These are phyloP conservation scores for Zygothrica quintamaculata DNA, from an alignment of 2,888 invertebrate species.

Conservation along the genomic window DNA sequence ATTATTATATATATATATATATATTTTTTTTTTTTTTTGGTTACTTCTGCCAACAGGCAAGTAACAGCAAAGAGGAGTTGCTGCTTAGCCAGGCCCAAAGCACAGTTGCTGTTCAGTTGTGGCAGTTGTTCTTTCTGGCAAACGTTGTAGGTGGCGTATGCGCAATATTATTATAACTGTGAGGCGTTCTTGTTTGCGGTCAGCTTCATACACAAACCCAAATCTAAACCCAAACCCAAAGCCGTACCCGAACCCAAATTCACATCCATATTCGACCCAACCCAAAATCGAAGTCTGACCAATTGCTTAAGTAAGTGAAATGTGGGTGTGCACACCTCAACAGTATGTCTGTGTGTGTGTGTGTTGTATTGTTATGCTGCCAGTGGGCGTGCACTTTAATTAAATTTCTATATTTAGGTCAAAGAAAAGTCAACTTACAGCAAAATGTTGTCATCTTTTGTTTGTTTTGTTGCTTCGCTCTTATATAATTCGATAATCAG, in stretches of 20 bases:
- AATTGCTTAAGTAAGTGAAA: conserved; percentile 76
- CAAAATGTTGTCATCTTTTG: conserved; percentile 36
- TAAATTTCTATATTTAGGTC: conserved; percentile 75
- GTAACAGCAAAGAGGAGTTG: conserved; percentile 71
- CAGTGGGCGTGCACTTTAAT: conserved; percentile 74
- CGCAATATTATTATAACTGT: conserved; percentile 78
- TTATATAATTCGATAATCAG: conserved; percentile 62
- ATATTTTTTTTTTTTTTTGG: background rate
- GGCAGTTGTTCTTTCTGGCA: conserved; percentile 13
- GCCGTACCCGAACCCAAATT: conserved; percentile 60
- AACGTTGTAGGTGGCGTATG: conserved; percentile 78
- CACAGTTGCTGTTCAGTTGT: conserved; percentile 37
- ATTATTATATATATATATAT: conserved; percentile 41
- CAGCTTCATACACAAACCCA: conserved; percentile 77
- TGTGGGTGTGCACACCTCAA: conserved; percentile 67
- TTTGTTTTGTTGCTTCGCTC: conserved; percentile 6
- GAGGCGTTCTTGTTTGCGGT: conserved; percentile 74
- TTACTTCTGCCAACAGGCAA: conserved; percentile 3
- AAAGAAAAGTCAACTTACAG: conserved; percentile 46
- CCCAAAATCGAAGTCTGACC: conserved; percentile 64
- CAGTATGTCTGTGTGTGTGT: conserved; percentile 23
- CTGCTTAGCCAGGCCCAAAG: conserved; percentile 52
- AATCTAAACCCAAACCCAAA: conserved; percentile 57
- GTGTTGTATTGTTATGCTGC: conserved; percentile 21
- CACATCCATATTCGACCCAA: conserved; percentile 62